Base-by-base conservation (phyloP, 2,797 vertebrate genomes). In the Enteromius afrohamiltoni region DNA sequence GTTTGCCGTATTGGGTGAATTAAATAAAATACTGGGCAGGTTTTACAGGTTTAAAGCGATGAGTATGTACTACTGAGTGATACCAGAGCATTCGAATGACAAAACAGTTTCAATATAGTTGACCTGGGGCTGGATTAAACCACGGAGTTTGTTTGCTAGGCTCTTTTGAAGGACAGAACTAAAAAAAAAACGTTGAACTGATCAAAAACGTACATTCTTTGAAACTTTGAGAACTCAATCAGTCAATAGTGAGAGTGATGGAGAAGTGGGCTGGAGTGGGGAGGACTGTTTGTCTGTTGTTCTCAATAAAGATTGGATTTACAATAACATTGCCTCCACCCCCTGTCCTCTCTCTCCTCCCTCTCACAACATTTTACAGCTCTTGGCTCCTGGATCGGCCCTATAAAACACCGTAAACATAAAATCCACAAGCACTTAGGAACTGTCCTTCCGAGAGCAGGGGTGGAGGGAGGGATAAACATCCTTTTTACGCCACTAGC, bases 351-450 rank as follows among this genome's bases (percentile, higher is more conserved):
- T 83, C 84, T 87, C 88, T 86, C 86, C 88, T 89, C 87, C 88
- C 86, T 67, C 89, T 88, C 87, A 90, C 88, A 90, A 93, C 93
- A 90, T 93, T 95, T 95, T 95, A 95, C 92, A 91, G 93, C 93
- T 88, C 87, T 93, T 95, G 94, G 94, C 95, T 96, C 89, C 89
- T 89, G 91, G 90, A 65, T 82, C 91, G 88, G 90, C 92, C 90
- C 93, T 91, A 95, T 96, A 96, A 95, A 95, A 95, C 94, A 95
- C 91, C 91, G 91, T 92, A 93, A 95, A 95, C 94, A 95, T 95
- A 95, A 95, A 95, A 95, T 94, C 94, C 95, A 94, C 93, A 94
- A 94, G 94, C 95, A 95, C 95, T 95, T 95, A 95, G 93, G 94
- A 94, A 93, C 94, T 89, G 89, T 94, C 93, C 91, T 89, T 75